Percentiles rank a stretch among this genome's conserved stretches.
Evolutionary conservation across 2,797 vertebrate genomes (phyloP).

Genomic region (Hapalemur alaotrensis): DNA sequence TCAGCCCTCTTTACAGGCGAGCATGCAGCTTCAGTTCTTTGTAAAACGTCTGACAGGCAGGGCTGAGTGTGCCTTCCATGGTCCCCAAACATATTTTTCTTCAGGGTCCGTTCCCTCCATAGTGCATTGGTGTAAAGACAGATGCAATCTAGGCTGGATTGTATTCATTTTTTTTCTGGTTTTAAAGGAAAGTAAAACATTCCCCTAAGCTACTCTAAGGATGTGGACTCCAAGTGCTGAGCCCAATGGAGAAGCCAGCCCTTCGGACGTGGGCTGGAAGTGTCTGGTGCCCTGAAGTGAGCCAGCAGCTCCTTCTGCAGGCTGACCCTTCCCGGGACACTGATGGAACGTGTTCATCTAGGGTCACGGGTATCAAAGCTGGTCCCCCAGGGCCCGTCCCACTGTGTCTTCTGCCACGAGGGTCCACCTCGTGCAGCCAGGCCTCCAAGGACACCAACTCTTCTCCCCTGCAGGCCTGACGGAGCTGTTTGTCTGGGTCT

Average conservation of each 20-base stretch:
- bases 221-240: fast-evolving
- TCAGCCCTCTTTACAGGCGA: too few relatives aligned
- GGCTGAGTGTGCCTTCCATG: fast-evolving
- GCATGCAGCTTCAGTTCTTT: background rate
- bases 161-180: too few relatives aligned
- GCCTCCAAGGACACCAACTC: fast-evolving
- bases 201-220: fast-evolving
- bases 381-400: fast-evolving
- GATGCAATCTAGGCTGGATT: background rate
- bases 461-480: background rate
- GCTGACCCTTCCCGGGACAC: background rate
- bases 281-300: background rate
- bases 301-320: background rate
- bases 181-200: background rate
- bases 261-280: fast-evolving
- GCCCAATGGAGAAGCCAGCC: background rate
- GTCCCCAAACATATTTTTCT: too few relatives aligned
- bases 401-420: fast-evolving
- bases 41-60: background rate
- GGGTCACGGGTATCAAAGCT: too few relatives aligned
- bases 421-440: background rate
- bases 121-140: background rate
- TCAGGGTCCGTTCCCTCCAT: too few relatives aligned
- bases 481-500: background rate
- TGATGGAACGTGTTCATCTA: too few relatives aligned